These are phyloP conservation scores for Labroides dimidiatus DNA, from an alignment of 2,797 vertebrate species.

Conservation along the genomic window DNA sequence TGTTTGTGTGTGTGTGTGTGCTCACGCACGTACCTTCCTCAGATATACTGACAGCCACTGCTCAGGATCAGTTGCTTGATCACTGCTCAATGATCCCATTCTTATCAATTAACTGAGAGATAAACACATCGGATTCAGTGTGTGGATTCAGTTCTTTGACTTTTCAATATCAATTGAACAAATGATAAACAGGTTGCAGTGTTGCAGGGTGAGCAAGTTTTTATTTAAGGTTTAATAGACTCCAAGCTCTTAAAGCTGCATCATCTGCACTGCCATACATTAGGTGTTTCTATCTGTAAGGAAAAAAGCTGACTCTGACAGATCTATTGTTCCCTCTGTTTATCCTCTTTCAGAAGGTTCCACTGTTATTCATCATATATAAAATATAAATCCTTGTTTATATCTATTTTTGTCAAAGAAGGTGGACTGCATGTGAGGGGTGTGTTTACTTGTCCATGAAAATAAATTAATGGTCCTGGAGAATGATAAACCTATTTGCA, in stretches of 20 bases:
- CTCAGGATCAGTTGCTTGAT: too few relatives aligned
- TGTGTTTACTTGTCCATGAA: not conserved
- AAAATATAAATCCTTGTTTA: slow-evolving; percentile 4
- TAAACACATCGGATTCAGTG: too few relatives aligned
- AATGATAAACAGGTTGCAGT: too few relatives aligned
- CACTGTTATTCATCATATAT: slow-evolving; percentile 4
- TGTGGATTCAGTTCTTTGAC: too few relatives aligned
- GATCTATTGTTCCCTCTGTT: slow-evolving; percentile 20
- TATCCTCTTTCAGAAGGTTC: not conserved
- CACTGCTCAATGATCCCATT: too few relatives aligned
- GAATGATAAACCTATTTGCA: not conserved
- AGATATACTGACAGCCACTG: too few relatives aligned
- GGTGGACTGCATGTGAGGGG: not conserved
- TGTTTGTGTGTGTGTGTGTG: too few relatives aligned
- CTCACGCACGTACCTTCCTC: too few relatives aligned
- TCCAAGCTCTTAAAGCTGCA: slow-evolving; percentile 7
- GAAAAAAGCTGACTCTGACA: slow-evolving; percentile 22
- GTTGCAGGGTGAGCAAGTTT: slow-evolving; percentile 6
- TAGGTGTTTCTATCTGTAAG: slow-evolving; percentile 35
- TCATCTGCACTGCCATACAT: slow-evolving; percentile 16
- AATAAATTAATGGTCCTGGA: not conserved
- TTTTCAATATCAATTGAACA: too few relatives aligned
- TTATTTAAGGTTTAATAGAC: slow-evolving; percentile 37
- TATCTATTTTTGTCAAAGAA: slow-evolving; percentile 12
- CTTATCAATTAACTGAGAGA: too few relatives aligned